These are phyloP conservation scores for Nixonia krombeini DNA, from an alignment of 1,140 invertebrate species.

Conservation along the genomic window DNA sequence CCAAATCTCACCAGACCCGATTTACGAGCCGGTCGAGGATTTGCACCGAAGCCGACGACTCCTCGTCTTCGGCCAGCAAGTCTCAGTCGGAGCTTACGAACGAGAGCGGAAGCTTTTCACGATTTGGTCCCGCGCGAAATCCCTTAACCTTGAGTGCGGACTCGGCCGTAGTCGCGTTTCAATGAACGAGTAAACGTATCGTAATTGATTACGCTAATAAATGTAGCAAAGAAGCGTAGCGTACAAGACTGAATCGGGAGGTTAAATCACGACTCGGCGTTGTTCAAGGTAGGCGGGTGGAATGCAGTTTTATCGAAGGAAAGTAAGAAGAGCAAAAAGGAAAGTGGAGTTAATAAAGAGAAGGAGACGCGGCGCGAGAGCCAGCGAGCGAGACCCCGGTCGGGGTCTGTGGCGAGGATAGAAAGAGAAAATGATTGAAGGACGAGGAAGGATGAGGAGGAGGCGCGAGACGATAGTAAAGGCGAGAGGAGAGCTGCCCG, in stretches of 20 bases:
- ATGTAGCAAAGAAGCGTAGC: too few relatives aligned
- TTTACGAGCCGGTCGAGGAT: conserved; percentile 58
- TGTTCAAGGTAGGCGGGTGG: conserved; percentile 39
- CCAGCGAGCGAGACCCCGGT: conserved; percentile 37
- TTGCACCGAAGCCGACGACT: conserved; percentile 30
- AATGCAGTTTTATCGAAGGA: conserved; percentile 58
- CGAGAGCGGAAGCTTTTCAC: neutral
- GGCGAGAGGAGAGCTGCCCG: conserved; percentile 57
- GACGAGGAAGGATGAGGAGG: conserved; percentile 29
- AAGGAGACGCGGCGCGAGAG: conserved; percentile 21
- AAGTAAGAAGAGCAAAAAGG: conserved; percentile 34
- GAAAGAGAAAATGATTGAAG: conserved; percentile 48
- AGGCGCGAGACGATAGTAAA: conserved; percentile 43
- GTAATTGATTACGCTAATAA: too few relatives aligned
- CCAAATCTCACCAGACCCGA: conserved; percentile 53
- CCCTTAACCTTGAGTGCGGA: too few relatives aligned
- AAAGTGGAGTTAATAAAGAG: conserved; percentile 29
- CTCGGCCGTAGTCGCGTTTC: too few relatives aligned
- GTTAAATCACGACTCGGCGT: too few relatives aligned
- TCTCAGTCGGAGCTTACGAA: conserved; percentile 9
- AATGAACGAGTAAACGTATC: too few relatives aligned
- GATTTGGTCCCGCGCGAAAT: too few relatives aligned
- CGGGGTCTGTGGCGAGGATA: conserved; percentile 43
- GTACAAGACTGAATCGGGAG: too few relatives aligned
- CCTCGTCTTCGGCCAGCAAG: conserved; percentile 22